These are phyloP conservation scores for Eupsittula cactorum DNA, from an alignment of 2,113 vertebrate genomes.

Conservation along the genomic window DNA sequence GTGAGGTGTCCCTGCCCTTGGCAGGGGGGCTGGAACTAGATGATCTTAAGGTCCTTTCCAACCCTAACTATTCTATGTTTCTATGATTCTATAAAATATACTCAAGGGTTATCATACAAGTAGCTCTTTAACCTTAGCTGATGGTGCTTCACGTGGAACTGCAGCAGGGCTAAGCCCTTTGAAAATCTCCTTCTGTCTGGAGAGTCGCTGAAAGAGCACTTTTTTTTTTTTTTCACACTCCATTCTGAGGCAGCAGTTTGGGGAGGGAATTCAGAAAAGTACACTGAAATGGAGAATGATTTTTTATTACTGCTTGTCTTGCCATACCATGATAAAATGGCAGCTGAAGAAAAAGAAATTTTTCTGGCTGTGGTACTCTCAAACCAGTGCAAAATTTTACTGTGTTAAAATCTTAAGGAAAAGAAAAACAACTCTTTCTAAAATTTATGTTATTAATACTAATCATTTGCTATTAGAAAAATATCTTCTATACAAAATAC, in stretches of 20 bases:
- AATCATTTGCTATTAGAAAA: not conserved
- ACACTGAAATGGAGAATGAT: not conserved
- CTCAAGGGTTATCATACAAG: not conserved
- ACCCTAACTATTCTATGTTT: too few species aligned
- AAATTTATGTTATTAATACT: not conserved
- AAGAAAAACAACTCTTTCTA: not conserved
- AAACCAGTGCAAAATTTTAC: not conserved
- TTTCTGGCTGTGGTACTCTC: not conserved
- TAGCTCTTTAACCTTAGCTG: not conserved
- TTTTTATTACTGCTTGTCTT: not conserved
- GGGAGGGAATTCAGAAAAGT: not conserved
- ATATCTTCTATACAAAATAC: not conserved
- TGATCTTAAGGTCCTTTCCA: too few species aligned
- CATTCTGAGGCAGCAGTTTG: not conserved
- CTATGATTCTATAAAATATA: not conserved
- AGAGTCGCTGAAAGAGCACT: rapidly evolving
- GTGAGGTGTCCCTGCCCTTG: too few species aligned
- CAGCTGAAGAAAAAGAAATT: not conserved
- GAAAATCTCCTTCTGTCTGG: not conserved
- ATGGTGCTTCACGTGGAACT: not conserved
- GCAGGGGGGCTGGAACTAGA: too few species aligned
- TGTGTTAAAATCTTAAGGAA: not conserved
- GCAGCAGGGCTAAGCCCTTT: not conserved
- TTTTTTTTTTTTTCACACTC: not conserved
- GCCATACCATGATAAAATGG: not conserved